Evolutionary conservation across 2,797 vertebrate genomes (phyloP), one percentile per base, ranked within the genome.

Genomic region (Dipus sagitta): DNA sequence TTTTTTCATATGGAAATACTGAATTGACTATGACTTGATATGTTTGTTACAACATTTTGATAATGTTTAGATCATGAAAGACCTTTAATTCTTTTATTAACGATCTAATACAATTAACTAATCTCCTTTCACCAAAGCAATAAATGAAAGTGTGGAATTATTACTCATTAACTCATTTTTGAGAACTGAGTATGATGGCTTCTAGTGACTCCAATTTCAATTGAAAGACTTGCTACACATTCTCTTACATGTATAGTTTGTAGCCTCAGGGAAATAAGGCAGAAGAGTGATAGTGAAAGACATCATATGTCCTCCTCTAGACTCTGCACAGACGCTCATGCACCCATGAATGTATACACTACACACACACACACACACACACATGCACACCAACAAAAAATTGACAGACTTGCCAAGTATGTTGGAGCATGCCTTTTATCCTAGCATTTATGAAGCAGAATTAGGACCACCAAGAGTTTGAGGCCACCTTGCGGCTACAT

Each of bases 121-220:
- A 54, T 26, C 64, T 74, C 38, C 38, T 38, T 78, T 78, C 3
- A 7, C 14, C 30, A 32, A 62, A 72, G 58, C 91, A 77, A 77
- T 13, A 72, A 12, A 34, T 58, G 21, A 83, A 76, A 62, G 5
- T 70, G 14, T 3, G 21, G 67, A 75, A 83, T 10, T 47, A 11
- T n/a, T 72, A 58, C 20, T 81, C 32, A 65, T 38, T 64, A 75
- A 84, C 10, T 70, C 3, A 54, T 38, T 85, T 86, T 83, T 70
- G n/a, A 77, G 64, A 34, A 38, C 38, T 21, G 67, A 81, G 21
- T 82, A 70, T 71, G 8, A 78, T 82, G 13, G 1, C 21, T 80
- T 76, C 60, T 30, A 74, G 68, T 78, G 79, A 88, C 72, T 6
- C 4, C 74, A 65, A n/a, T 91, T 91, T 6, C 79, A 89, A 74